These are phyloP conservation scores for Sphaerophoria rueppellii DNA, from an alignment of 2,888 invertebrate genomes.

Conservation along the genomic window DNA sequence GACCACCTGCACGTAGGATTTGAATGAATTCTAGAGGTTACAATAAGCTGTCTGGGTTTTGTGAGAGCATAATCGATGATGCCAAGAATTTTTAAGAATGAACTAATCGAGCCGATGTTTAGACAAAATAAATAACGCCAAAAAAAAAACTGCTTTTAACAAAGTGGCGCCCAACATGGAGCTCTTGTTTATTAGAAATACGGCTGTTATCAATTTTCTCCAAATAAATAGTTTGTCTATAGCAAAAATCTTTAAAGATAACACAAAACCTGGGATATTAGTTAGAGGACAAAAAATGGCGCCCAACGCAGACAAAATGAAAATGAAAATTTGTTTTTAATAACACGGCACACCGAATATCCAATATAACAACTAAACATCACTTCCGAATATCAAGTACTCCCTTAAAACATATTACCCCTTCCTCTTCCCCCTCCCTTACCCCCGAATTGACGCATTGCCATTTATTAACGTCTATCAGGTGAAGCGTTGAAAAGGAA, in stretches of 20 bases:
- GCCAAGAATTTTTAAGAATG: neutral
- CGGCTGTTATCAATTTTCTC: neutral
- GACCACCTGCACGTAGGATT: too few species aligned
- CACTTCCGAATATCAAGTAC: too few species aligned
- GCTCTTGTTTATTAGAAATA: too few species aligned
- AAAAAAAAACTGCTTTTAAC: neutral
- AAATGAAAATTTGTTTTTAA: too few species aligned
- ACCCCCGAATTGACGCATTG: neutral
- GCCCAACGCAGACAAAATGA: too few species aligned
- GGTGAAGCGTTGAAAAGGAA: conserved; percentile 40
- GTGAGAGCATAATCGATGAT: too few species aligned
- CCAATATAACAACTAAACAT: too few species aligned
- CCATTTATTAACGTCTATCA: conserved; percentile 9
- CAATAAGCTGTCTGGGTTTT: too few species aligned
- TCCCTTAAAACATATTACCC: neutral
- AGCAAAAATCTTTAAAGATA: neutral
- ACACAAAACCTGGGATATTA: neutral
- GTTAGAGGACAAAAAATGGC: too few species aligned
- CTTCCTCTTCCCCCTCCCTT: neutral
- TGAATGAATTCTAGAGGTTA: too few species aligned
- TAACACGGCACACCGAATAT: too few species aligned
- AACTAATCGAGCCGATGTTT: neutral
- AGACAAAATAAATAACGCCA: neutral
- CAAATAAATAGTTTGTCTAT: too few species aligned
- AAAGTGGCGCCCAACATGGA: conserved; percentile 18